Conservation (phyloP, 2,888 invertebrate genomes). For the Antheraea yamamai region DNA sequence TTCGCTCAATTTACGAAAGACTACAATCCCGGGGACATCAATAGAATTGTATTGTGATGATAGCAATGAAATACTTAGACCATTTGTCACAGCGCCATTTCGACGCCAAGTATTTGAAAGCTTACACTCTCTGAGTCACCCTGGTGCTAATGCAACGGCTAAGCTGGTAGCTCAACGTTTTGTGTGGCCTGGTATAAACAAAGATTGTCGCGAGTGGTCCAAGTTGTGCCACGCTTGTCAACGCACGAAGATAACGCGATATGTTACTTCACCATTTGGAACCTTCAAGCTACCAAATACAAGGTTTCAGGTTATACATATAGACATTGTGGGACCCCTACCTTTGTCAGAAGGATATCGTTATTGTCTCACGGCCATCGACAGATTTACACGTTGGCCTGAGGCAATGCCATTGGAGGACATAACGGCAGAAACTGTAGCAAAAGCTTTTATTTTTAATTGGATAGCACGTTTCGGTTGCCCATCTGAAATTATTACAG, state of each 20-base stretch:
- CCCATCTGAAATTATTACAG: not conserved
- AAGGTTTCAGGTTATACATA: not conserved
- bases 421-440: not conserved
- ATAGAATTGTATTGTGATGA: too few relatives aligned
- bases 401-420: not conserved
- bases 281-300: not conserved
- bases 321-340: not conserved
- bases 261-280: not conserved
- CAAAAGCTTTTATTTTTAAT: not conserved
- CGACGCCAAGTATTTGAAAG: slow-evolving; percentile 24
- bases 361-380: slow-evolving; percentile 11
- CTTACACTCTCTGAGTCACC: too few relatives aligned
- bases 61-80: slow-evolving; percentile 17
- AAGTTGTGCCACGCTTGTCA: not conserved
- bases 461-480: slow-evolving; percentile 12
- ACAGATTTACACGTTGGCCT: slow-evolving; percentile 11
- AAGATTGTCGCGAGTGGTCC: slow-evolving; percentile 5
- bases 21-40: not conserved
- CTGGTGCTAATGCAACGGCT: slow-evolving; percentile 25
- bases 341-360: slow-evolving; percentile 4
- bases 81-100: slow-evolving; percentile 24
- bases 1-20: too few relatives aligned
- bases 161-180: slow-evolving; percentile 28
- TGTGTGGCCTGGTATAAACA: slow-evolving; percentile 32
- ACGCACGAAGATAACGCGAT: not conserved